Conservation (phyloP, 35 echinoderm and acorn worm genomes). For the Diadema setosum region DNA sequence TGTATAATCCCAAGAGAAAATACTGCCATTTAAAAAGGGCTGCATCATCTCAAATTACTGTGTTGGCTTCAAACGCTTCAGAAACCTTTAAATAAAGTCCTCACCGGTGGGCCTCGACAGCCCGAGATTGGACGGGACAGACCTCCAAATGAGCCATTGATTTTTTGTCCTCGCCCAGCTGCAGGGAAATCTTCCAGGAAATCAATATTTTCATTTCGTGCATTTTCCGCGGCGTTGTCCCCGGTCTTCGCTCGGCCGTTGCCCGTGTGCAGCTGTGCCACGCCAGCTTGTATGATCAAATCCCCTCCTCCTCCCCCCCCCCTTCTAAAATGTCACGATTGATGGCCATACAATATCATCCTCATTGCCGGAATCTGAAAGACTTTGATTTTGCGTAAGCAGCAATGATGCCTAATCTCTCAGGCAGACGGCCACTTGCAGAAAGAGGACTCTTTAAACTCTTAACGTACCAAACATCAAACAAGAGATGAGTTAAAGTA, state of each 20-base stretch:
- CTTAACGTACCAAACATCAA: not conserved
- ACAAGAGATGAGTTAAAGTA: not conserved
- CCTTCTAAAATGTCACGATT: not conserved
- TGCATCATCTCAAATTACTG: not conserved
- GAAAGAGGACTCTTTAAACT: not conserved
- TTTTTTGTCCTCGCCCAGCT: not conserved
- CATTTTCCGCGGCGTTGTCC: not conserved
- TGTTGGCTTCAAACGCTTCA: not conserved
- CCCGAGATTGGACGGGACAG: too few relatives aligned
- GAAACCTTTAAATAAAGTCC: not conserved
- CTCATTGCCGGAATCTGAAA: not conserved
- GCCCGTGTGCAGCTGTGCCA: too few relatives aligned
- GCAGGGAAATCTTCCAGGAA: not conserved
- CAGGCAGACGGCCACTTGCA: not conserved
- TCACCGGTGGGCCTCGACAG: not conserved
- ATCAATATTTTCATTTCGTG: slow-evolving; percentile 9
- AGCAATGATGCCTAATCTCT: not conserved
- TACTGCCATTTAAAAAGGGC: not conserved
- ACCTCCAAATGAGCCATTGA: not conserved
- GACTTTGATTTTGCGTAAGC: not conserved
- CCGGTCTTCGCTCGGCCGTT: not conserved
- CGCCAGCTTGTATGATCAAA: too few relatives aligned
- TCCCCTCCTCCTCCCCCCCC: too few relatives aligned
- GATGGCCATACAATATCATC: not conserved
- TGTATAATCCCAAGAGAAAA: not conserved